Base-by-base conservation (phyloP, 1,140 invertebrate species). In the Dermatophagoides farinae region DNA sequence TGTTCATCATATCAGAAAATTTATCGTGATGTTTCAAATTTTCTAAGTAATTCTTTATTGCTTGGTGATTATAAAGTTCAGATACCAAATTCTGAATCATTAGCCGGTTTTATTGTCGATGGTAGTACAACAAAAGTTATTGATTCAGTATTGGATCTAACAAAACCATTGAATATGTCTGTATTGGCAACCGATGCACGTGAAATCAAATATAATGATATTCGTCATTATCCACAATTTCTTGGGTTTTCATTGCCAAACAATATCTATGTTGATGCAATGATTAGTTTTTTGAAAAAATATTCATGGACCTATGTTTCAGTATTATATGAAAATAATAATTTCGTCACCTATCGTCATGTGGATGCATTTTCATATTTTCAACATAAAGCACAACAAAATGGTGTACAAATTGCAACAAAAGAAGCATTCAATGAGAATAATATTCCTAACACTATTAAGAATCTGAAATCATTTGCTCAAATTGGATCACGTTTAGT, bases 1-100 rank as follows among this genome's bases (percentile, higher is more conserved):
- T 70, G 69, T 60, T 67, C 65, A 11, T 68, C 69, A 9, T 63
- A 74, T 67, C 51, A 62, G 70, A 60, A 65, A 65, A 1, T 64
- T 62, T 11, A 66, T 23, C 47, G 68, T 18, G 68, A 69, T 55
- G 65, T 69, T 23, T 62, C 66, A 22, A 65, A 66, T 60, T 65
- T 68, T 46, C 58, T 69, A 31, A 65, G 64, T 39, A 54, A 62
- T 46, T 64, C 63, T 18, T 9, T 63, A 18, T 37, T 60, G 18
- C 54, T 47, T 54, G 51, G 60, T 49, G 58, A 53, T 52, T 52
- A 62, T 37, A 59, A 61, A 49, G 40, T 51, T 37, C 64, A 68
- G 57, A 44, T 67, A 11, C 67, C 67, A 16, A 61, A 63, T 12
- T 41, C 65, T 0, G 64, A 60, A 40, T 63, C 65, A 22, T 64